Evolutionary conservation across 2,888 invertebrate genomes (phyloP).

Genomic region (Leptopterna dolabrata): DNA sequence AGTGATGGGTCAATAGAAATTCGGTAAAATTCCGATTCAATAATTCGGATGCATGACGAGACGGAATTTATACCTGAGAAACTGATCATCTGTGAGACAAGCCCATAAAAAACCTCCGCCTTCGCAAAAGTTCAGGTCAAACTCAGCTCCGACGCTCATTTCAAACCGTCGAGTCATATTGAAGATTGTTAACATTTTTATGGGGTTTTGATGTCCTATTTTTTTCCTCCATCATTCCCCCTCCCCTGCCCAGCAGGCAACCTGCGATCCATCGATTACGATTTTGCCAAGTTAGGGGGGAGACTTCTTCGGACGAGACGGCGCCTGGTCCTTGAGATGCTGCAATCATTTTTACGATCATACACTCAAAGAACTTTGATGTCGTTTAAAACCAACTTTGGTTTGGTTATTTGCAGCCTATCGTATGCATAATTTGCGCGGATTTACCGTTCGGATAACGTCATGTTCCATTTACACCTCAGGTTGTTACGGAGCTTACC

Average conservation of each 20-base stretch:
- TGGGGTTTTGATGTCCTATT: neutral
- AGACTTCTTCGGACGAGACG: neutral
- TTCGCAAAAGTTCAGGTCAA: no score
- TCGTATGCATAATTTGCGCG: no score
- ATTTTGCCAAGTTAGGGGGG: neutral
- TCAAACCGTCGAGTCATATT: neutral
- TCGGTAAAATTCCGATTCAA: no score
- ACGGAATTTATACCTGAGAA: neutral
- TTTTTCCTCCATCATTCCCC: neutral
- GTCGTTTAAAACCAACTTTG: neutral
- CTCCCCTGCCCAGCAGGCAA: neutral
- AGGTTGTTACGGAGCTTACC: no score
- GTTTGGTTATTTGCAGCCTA: no score
- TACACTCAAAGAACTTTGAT: neutral
- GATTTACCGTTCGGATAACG: no score
- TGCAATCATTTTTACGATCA: neutral
- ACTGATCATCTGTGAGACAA: no score
- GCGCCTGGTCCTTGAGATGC: neutral
- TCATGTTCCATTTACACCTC: no score
- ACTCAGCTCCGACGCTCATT: neutral
- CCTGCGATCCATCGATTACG: neutral
- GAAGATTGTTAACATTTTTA: neutral
- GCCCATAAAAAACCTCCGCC: no score
- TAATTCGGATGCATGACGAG: neutral
- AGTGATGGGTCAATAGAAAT: no score